Evolutionary conservation across 2,888 invertebrate species (phyloP), one percentile per base, ranked within the genome.

Genomic region (Perizoma flavofasciatum): DNA sequence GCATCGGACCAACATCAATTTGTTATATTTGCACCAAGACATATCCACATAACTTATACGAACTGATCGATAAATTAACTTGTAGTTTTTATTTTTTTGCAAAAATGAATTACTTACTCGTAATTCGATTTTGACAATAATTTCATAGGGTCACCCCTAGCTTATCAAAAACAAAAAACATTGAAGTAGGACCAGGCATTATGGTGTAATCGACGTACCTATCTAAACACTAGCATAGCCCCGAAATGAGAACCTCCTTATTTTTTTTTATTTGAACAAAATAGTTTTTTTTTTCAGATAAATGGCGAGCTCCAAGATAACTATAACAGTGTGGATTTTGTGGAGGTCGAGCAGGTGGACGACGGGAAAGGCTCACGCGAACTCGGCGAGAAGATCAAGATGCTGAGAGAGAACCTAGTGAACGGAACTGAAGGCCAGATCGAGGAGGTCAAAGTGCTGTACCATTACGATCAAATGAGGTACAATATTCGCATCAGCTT

Each of bases 251-350:
- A 35, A n/a, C n/a, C n/a, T n/a, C n/a, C n/a, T n/a, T n/a, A n/a
- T n/a, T n/a, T n/a, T n/a, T n/a, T n/a, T n/a, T n/a, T n/a, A n/a
- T n/a, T n/a, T n/a, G n/a, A n/a, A n/a, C n/a, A n/a, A n/a, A 22
- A 22, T 22, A 22, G 3, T 39, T 39, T 4, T 39, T 7, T 39
- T n/a, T 33, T 46, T 8, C 77, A 94, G 91, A 94, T 93, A 70
- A 93, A 94, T 70, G 94, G 93, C 40, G 87, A 93, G 50, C 89
- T 97, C 58, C 98, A 97, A 88, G 94, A 95, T n/a, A 98, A 98
- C 84, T 99, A 97, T 89, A 98, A 98, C 87, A 98, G 98, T 82
- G 96, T 99, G 40, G 99, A 99, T 86, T 93, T 99, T 60, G 95
- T 97, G 2, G 99, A 99, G 89, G 96, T 99, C 5, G 99, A 99